Conservation (phyloP, 2,888 invertebrate species). For the Drosophila multiciliata region DNA sequence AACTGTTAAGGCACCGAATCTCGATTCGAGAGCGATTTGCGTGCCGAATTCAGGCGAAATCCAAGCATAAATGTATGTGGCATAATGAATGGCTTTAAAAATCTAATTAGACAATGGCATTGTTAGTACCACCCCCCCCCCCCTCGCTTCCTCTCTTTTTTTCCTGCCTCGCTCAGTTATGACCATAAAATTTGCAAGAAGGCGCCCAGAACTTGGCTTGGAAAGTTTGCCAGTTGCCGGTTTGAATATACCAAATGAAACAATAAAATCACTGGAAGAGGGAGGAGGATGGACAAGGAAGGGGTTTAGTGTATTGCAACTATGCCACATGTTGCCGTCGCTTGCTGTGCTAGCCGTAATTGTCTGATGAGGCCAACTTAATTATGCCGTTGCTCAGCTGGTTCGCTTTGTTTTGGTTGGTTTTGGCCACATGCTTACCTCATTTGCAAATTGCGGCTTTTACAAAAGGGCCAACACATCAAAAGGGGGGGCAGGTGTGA, state of each 20-base stretch:
- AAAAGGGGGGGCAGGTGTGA: background rate
- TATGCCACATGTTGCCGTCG: slow-evolving; percentile 42
- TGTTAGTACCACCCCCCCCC: slow-evolving; percentile 4
- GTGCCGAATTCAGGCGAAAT: slow-evolving; percentile 31
- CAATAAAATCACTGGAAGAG: slow-evolving; percentile 40
- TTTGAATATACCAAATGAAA: slow-evolving; percentile 54
- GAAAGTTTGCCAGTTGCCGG: slow-evolving; percentile 42
- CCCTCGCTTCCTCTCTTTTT: background rate
- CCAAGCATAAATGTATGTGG: background rate
- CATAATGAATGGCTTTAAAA: slow-evolving; percentile 65
- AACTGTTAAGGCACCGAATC: slow-evolving; percentile 1
- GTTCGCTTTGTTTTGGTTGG: slow-evolving; percentile 62
- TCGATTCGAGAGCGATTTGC: slow-evolving; percentile 48
- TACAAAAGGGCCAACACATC: slow-evolving; percentile 52
- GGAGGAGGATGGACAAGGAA: background rate
- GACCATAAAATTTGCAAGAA: slow-evolving; percentile 40
- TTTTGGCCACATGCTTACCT: slow-evolving; percentile 58
- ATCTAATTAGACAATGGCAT: slow-evolving; percentile 70
- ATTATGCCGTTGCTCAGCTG: slow-evolving; percentile 72
- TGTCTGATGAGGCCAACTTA: slow-evolving; percentile 76
- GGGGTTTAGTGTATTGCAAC: slow-evolving; percentile 30
- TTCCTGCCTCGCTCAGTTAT: slow-evolving; percentile 25
- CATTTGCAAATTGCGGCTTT: slow-evolving; percentile 76
- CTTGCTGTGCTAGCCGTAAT: slow-evolving; percentile 56
- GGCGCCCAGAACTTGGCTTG: slow-evolving; percentile 25